Evolutionary conservation across 2,113 vertebrate genomes (phyloP).

Genomic region (Hucho hucho): DNA sequence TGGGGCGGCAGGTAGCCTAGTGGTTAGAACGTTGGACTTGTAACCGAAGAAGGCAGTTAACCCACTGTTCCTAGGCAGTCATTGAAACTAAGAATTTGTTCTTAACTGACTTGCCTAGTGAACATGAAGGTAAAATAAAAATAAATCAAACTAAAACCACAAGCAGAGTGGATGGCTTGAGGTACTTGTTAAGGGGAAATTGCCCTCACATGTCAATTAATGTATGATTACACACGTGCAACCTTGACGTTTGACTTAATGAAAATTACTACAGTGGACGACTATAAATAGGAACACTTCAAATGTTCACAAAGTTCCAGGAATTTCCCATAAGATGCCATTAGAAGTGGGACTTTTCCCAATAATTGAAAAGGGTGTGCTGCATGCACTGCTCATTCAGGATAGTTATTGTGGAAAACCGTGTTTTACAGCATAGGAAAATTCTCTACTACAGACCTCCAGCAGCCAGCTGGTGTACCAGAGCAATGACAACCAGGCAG

Average conservation of each 20-base stretch:
- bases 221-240: background rate
- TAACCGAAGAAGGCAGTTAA: too few relatives aligned
- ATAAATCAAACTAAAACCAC: background rate
- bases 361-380: background rate
- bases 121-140: too few relatives aligned
- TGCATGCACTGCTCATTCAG: constrained; percentile 12
- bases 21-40: too few relatives aligned
- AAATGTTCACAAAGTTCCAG: constrained; percentile 1
- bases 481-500: too few relatives aligned
- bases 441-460: background rate
- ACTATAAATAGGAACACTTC: background rate
- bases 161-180: background rate
- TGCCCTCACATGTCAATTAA: constrained; percentile 18
- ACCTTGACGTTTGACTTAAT: background rate
- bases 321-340: background rate
- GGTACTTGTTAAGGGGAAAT: constrained; percentile 2
- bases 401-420: background rate
- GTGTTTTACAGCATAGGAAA: too few relatives aligned
- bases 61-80: too few relatives aligned
- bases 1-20: too few relatives aligned
- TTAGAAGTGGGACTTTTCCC: background rate
- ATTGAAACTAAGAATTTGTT: too few relatives aligned
- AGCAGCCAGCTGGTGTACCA: too few relatives aligned
- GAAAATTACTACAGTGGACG: background rate
- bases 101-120: too few relatives aligned